Conservation (phyloP, 2,888 invertebrate species). For the Frankliniella fusca region DNA sequence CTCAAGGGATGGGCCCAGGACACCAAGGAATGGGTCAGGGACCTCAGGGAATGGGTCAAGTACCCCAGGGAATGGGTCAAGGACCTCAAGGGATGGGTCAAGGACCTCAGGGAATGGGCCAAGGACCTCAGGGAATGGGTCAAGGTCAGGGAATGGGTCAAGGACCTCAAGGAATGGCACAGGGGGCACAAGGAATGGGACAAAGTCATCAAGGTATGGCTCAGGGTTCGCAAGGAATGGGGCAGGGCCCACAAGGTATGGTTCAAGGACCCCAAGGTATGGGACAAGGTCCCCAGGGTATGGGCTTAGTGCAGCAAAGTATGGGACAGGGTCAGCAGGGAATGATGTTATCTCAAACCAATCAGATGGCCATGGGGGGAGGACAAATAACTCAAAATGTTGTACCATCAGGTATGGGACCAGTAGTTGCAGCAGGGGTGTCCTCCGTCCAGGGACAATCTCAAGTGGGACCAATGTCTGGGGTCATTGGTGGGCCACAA, state of each 20-base stretch:
- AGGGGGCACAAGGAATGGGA: not conserved
- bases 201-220: not conserved
- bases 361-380: constrained; percentile 40
- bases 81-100: not conserved
- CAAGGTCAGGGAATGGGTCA: not conserved
- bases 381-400: constrained; percentile 38
- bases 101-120: not conserved
- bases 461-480: not conserved
- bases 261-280: not conserved
- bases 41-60: not conserved
- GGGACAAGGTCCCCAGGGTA: not conserved
- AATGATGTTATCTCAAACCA: constrained; percentile 40
- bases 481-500: not conserved
- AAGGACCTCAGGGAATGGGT: not conserved
- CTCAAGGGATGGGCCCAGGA: not conserved
- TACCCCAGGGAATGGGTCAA: not conserved
- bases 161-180: not conserved
- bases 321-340: constrained; percentile 33
- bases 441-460: not conserved
- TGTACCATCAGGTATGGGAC: not conserved
- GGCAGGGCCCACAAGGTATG: not conserved
- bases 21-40: not conserved
- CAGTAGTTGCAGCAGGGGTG: not conserved
- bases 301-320: not conserved
- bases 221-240: not conserved